Evolutionary conservation across 2,888 invertebrate species (phyloP), one percentile per base, ranked within the genome.

Genomic region (Rutpela maculata): DNA sequence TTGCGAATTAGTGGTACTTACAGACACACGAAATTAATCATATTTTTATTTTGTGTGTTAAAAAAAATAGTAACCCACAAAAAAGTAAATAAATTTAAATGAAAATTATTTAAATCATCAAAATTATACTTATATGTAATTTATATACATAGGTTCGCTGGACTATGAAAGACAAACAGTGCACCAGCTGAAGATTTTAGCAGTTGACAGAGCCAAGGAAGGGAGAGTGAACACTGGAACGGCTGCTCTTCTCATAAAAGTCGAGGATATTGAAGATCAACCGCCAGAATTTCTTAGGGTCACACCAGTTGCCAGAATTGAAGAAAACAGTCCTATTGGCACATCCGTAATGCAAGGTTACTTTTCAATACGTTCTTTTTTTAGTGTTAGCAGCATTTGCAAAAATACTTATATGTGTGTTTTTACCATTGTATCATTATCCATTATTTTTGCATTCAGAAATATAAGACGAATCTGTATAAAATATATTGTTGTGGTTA

Each of bases 211-310:
- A 70, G 96, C 97, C 0, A 96, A 95, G 88, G 93, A 95, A 89
- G 93, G 95, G 50, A 91, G 93, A 9, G 93, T 96, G n/a, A 97
- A 98, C 87, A 97, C 97, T 0, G 97, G 96, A 19, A 96, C 97
- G 3, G 97, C 97, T 0, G 95, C 96, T 71, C 93, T 98, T 82
- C 91, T 98, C 80, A 93, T 98, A 7, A 96, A 97, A 90, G 94
- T 97, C 0, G 93, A 95, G 86, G 98, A 98, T 90, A 94, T 97
- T 22, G 97, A 97, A 89, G 98, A 98, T 89, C 95, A 96, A 88
- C 96, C 97, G 0, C 98, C 98, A 0, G 96, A 96, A 88, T 98
- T 98, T 90, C 93, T 97, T 26, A 93, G 95, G 73, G 96, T 95
- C 12, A 95, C 95, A 79, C 95, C 97, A 0, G 95, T 98, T n/a